Base-by-base conservation (phyloP, 2,113 vertebrate species). In the Dolichallabes microphthalmus region DNA sequence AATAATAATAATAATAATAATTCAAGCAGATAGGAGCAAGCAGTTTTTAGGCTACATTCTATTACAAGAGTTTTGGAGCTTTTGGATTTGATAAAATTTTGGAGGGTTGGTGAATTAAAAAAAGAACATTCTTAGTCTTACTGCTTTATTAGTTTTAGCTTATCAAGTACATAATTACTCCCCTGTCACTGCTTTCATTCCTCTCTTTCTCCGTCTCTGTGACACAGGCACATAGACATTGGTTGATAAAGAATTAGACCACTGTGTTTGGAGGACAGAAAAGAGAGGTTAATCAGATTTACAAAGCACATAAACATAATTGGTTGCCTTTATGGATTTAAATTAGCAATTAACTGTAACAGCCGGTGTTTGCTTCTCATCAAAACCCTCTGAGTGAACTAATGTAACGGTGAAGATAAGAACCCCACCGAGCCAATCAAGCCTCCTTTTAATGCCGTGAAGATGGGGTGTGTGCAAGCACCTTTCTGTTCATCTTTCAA, bases 241-340 rank as follows among this genome's bases (percentile, higher is more conserved):
- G 78, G 68, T 82, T 79, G 71, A 82, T 79, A 87, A 89, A 71
- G 91, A 80, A 88, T 90, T 85, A 92, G 83, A 81, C 69, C 84
- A 64, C 55, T 86, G 82, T 64, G 27, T 89, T 89, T 87, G 83
- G 74, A 74, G 79, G 82, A 75, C 50, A 10, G 73, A 76, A 88
- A 84, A 86, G 35, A 2, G 61, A 88, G 53, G 20, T 89, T 92
- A 91, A 92, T 93, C 87, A 94, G 87, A 92, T 94, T 92, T 91
- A 91, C 89, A 71, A 58, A 63, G 82, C 78, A 83, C 85, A 86
- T 90, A 90, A 92, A 91, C 81, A 86, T 89, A 92, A 92, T 88
- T 91, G 90, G 89, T 85, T 88, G 73, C 79, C 85, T 91, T 91
- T 88, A 91, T 90, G 66, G 87, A 89, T 92, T 91, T 69, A 90